Evolutionary conservation across 2,888 invertebrate species (phyloP).

Genomic region (Patella ulyssiponensis): DNA sequence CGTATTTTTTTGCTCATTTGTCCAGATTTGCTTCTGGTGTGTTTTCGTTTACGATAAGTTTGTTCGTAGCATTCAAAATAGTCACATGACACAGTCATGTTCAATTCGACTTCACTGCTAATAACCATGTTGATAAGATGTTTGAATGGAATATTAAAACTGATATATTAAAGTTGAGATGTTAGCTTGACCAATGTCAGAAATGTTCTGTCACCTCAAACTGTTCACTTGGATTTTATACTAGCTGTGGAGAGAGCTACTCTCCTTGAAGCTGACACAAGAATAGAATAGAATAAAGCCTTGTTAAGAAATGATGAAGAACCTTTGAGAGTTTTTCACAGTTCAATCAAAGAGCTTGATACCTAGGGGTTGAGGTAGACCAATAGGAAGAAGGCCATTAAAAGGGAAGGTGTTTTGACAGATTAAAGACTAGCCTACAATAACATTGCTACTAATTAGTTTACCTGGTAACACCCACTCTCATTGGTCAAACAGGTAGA

Average conservation of each 20-base stretch:
- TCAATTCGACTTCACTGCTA: neutral
- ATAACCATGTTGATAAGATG: neutral
- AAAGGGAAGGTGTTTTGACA: neutral
- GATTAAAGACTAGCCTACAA: conserved; percentile 1
- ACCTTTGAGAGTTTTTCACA: conserved; percentile 7
- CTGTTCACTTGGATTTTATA: conserved; percentile 1
- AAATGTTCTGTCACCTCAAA: neutral
- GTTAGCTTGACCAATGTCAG: neutral
- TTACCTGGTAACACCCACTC: no score
- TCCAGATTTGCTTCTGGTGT: conserved; percentile 23
- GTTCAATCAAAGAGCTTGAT: neutral
- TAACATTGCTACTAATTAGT: conserved; percentile 4
- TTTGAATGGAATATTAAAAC: neutral
- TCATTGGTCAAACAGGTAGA: no score
- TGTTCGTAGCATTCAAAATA: conserved; percentile 22
- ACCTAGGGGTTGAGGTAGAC: neutral
- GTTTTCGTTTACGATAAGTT: conserved; percentile 21
- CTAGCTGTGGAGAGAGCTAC: neutral
- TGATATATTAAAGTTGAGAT: neutral
- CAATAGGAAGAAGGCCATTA: neutral
- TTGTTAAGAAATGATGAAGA: neutral
- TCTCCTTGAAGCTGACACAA: neutral
- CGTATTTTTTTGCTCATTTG: conserved; percentile 23
- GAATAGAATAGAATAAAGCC: neutral
- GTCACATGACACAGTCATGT: conserved; percentile 4